Evolutionary conservation across 2,113 vertebrate species (phyloP), one percentile per base, ranked within the genome.

Genomic region (Oreocharis arfaki): DNA sequence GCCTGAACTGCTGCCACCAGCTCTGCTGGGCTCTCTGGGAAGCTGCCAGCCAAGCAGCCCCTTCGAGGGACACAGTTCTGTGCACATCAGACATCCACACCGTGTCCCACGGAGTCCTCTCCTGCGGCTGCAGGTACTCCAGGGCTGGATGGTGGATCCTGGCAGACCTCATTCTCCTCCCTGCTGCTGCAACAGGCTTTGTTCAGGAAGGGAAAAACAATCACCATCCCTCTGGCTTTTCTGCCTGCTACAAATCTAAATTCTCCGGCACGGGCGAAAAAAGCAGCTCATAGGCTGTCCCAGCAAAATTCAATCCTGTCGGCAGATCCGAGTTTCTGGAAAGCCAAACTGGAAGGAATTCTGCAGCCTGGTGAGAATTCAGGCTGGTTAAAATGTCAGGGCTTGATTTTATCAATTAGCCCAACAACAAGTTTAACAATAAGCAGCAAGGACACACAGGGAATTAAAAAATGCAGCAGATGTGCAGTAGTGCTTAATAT

Each of bases 381-480:
- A 71, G 92, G 32, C 68, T 49, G 85, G 39, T 77, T 83, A 64
- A 93, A 87, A 74, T 57, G 56, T 77, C 35, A n/a, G 60, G 13
- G n/a, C 44, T 90, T 46, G 47, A 14, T 93, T 83, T 90, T 71
- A 90, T 68, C 89, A 89, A 89, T 93, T 86, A 91, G 84, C 79
- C 3, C 3, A 88, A 77, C 80, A 87, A 65, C 16, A 32, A 47
- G 6, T 84, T 91, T 89, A 82, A 79, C 52, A 78, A 78, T 53
- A 73, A 88, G 64, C 35, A 76, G 64, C 56, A 90, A 95, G 90
- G 92, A 70, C 76, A 79, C 61, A 59, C 2, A 50, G 1, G 8
- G 85, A 94, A 93, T 90, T 92, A 32, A 84, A 93, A 94, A 94
- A 57, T 2, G 30, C 69, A 89, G 53, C 90, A 92, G 92, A 86